phyloP scores from a whole-genome alignment of 2,113 vertebrate genomes.

The Cairina moschata region DNA sequence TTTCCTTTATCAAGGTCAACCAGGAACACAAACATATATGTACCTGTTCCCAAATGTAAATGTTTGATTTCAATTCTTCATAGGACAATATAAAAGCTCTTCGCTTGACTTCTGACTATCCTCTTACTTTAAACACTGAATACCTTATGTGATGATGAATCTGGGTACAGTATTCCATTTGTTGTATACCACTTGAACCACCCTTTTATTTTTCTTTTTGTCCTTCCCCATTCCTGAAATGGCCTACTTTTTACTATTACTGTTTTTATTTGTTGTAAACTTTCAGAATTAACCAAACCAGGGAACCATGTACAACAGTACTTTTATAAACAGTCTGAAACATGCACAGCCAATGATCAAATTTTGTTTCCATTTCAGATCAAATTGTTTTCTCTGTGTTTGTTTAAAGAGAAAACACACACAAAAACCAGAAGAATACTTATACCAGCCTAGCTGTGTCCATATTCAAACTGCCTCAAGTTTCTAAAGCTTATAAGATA shows the following conservation, averaged over 20 bases:
- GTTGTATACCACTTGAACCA: neutral
- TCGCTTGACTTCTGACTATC: neutral
- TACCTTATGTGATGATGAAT: neutral
- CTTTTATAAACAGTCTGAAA: neutral
- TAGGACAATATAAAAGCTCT: neutral
- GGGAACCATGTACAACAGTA: neutral
- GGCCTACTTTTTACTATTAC: neutral
- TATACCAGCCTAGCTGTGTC: too few relatives aligned
- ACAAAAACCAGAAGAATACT: neutral
- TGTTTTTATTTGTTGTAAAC: neutral
- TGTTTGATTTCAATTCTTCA: neutral
- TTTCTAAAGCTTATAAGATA: neutral
- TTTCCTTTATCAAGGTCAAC: neutral
- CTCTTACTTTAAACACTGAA: neutral
- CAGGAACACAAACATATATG: neutral
- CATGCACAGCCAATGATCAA: neutral
- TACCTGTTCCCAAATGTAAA: neutral
- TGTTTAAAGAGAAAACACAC: neutral
- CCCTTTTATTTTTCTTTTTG: neutral
- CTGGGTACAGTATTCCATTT: neutral
- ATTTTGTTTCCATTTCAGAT: neutral
- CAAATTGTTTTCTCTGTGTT: neutral
- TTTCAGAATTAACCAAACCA: neutral
- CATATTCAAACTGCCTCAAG: neutral
- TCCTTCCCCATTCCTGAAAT: neutral